Evolutionary conservation across 2,113 vertebrate species (phyloP), one percentile per base, ranked within the genome.

Genomic region (Anseranas semipalmata): DNA sequence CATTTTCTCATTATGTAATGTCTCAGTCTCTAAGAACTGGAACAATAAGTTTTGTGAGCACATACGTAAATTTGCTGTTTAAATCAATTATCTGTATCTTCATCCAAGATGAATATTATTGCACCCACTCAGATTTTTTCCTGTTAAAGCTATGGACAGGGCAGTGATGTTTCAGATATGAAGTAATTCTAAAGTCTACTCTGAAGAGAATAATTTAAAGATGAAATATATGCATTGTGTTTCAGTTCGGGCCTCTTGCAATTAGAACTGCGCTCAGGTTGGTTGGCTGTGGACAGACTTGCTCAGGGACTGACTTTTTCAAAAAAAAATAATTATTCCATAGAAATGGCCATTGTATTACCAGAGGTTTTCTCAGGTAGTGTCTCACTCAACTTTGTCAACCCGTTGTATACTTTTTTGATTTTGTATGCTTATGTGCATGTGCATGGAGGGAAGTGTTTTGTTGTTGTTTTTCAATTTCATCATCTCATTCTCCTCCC

Each of bases 41-140:
- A 75, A 48, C 52, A 75, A 65, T 41, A 66, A 77, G 52, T 90
- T 90, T 79, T 90, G n/a, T 86, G 20, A 41, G 16, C 15, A 67
- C 6, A 24, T 66, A 66, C 55, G 50, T 90, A 85, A 83, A 71
- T 66, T 93, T 93, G 27, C 37, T 56, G 7, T 90, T 92, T 71
- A 63, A 83, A 77, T 73, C 6, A 90, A 41, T 83, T 68, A 18
- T 50, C n/a, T 80, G 79, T 85, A 28, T 81, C 30, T 32, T 80
- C 17, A 46, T 73, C 0, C 0, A 45, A 80, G n/a, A 45, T 45
- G 5, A 79, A 21, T 62, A 32, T 43, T 62, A 46, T 30, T 55
- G 30, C 25, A 77, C 37, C 10, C 11, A 13, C 68, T 85, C 32
- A 21, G 12, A 7, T 43, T 39, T 82, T 89, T 80, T 84, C 37